These are phyloP conservation scores for Drosophila lacertosa DNA, from an alignment of 1,140 invertebrate genomes.

Conservation along the genomic window DNA sequence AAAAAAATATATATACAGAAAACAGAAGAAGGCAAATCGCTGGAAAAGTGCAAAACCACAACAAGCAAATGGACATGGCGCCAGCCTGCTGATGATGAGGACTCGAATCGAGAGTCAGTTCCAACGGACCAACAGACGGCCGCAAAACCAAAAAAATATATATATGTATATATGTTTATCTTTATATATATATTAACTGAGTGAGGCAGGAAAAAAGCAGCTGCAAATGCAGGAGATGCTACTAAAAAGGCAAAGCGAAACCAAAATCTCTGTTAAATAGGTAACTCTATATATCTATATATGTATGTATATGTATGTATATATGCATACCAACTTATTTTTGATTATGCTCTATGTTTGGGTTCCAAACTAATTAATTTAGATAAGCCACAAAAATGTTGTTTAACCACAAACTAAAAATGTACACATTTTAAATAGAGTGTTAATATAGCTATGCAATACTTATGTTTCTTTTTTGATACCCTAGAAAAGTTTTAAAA, in stretches of 20 bases:
- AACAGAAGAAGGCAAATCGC: conserved; percentile 13
- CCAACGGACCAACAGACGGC: background rate
- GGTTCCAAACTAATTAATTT: too few relatives aligned
- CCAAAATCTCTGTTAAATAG: conserved; percentile 8
- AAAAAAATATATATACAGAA: too few relatives aligned
- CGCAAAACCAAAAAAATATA: too few relatives aligned
- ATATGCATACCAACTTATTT: too few relatives aligned
- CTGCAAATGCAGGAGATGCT: background rate
- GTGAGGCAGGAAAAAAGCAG: background rate
- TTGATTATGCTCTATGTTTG: too few relatives aligned
- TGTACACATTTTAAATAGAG: too few relatives aligned
- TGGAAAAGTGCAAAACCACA: conserved; percentile 30
- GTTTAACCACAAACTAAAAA: too few relatives aligned
- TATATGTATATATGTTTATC: too few relatives aligned
- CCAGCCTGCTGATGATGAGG: background rate
- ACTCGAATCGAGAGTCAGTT: conserved; percentile 6
- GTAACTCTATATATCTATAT: conserved; percentile 3
- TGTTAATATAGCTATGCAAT: too few relatives aligned
- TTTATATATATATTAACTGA: conserved; percentile 24
- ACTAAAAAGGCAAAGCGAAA: background rate
- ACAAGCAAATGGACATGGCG: conserved; percentile 26
- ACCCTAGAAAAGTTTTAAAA: too few relatives aligned
- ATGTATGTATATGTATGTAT: background rate
- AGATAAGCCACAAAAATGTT: too few relatives aligned
- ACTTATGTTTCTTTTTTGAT: too few relatives aligned